A percentile compares a stretch with the other conserved stretches of the same genome.
phyloP scores from a whole-genome alignment of 92 coral and sea anemone genomes.

The Scolanthus callimorphus region DNA sequence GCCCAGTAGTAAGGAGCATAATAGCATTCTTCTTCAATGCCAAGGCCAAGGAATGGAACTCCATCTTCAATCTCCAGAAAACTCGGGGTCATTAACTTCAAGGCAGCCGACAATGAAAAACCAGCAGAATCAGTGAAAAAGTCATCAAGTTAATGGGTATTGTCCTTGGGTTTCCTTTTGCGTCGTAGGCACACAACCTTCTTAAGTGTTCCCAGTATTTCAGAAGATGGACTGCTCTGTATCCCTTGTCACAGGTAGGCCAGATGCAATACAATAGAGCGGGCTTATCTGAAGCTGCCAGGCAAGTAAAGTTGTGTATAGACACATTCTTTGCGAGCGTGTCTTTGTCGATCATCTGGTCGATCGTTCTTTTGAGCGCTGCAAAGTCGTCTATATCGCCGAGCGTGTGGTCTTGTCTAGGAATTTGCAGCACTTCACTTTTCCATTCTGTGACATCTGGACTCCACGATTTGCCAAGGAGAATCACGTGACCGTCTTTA shows the following conservation, averaged over 20 bases:
- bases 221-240: constrained; percentile 24
- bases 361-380: constrained; percentile 26
- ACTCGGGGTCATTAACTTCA: constrained; percentile 34
- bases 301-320: constrained; percentile 27
- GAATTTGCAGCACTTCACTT: constrained; percentile 9
- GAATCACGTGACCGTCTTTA: constrained; percentile 14
- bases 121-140: constrained; percentile 52
- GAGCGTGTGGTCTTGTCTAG: constrained; percentile 12
- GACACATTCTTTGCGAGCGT: constrained; percentile 23
- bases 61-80: constrained; percentile 8
- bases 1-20: constrained; percentile 42
- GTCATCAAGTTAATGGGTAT: constrained; percentile 17
- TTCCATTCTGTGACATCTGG: constrained; percentile 32
- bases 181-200: constrained; percentile 14
- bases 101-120: constrained; percentile 53
- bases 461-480: constrained; percentile 33
- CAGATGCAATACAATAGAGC: constrained; percentile 16
- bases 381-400: constrained; percentile 36
- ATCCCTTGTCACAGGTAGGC: constrained; percentile 38
- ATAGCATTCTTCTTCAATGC: constrained; percentile 30
- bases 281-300: constrained; percentile 11
- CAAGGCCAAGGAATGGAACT: constrained; percentile 28
- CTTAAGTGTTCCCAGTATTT: constrained; percentile 34
- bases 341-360: constrained; percentile 19
- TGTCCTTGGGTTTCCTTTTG: constrained; percentile 10